Base-by-base conservation (phyloP, 2,113 vertebrate species). In the Apistogramma diplotaenia region DNA sequence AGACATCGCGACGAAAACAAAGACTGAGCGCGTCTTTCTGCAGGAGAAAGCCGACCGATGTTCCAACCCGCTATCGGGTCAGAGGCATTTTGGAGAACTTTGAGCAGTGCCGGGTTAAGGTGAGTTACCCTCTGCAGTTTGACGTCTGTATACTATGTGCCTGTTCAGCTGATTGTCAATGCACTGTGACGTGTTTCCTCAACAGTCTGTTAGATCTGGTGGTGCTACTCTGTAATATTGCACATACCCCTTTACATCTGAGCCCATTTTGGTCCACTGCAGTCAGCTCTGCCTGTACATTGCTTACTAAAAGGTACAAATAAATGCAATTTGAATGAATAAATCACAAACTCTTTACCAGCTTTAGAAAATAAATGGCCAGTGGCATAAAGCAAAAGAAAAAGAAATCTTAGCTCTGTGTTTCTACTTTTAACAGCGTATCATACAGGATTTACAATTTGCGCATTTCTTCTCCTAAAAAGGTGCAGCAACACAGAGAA, bases 401-500 rank as follows among this genome's bases (percentile, higher is more conserved):
- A 33, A 33, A 33, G 7, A 35, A 91, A 91, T 95, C 94, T 94
- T 89, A 77, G 78, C 94, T 94, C 83, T 93, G 90, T 92, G 94
- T 89, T 94, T 89, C 94, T 92, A 91, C 94, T 82, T 93, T 75
- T 86, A 84, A 94, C 91, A 93, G 95, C 94, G 92, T 95, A 94
- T 96, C 95, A 93, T 96, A 97, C 95, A 96, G 84, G 94, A 96
- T 96, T 96, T 96, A 97, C 95, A 97, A 85, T 40, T 83, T 82
- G 55, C 85, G 84, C 62, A 84, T 86, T 81, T 75, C 65, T 75
- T 86, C 71, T 81, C 78, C 79, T 72, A 78, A 86, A 86, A 40
- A 75, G 85, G 40, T 5, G 59, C 84, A 91, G 78, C 74, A 89
- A 80, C 86, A 87, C 61, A 58, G 74, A 89, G 55, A 79, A 58